Base-by-base conservation (phyloP, 2,113 vertebrate species). In the Neotoma lepida region DNA sequence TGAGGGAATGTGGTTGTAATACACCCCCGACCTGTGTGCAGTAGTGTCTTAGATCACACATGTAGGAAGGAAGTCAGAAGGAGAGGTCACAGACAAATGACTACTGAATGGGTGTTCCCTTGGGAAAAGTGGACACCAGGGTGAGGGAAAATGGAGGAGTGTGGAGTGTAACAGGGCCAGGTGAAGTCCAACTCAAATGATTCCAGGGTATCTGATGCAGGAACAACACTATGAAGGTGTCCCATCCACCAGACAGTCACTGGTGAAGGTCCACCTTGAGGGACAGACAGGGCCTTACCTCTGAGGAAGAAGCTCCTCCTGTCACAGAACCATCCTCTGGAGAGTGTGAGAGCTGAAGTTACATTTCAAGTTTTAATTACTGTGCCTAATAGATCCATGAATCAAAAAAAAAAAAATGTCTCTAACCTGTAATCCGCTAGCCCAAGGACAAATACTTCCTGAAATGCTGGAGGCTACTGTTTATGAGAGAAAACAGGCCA, bases 1-100 rank as follows among this genome's bases (percentile, higher is more conserved):
- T 49, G 12, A 30, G 44, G 49, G 17, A 54, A 22, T 49, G 58
- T 49, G 7, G 17, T 30, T 64, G 20, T 9, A 26, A 44, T 4
- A 22, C 24, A 28, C 13, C 3, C n/a, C 9, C 28, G 5, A 20
- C 35, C 22, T n/a, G 28, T 10, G n/a, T 18, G 35, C 0, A 3
- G n/a, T 26, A 2, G 8, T 44, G 28, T 15, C 77, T 82, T 85
- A 26, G 30, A 44, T 44, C 18, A 13, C 30, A 14, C 33, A 22
- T 7, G 0, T n/a, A 70, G 44, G 70, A 46, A 87, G 4, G 18
- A 5, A 49, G 3, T 12, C 85, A 46, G 44, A 56, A 70, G 4
- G 18, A 84, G n/a, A 30, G 78, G 1, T 18, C 24, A 28, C 18
- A 41, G 44, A 49, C 0, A 7, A 84, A 56, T 3, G 71, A 26